phyloP scores from a whole-genome alignment of 2,113 vertebrate genomes.

The Vireo altiloquus region DNA sequence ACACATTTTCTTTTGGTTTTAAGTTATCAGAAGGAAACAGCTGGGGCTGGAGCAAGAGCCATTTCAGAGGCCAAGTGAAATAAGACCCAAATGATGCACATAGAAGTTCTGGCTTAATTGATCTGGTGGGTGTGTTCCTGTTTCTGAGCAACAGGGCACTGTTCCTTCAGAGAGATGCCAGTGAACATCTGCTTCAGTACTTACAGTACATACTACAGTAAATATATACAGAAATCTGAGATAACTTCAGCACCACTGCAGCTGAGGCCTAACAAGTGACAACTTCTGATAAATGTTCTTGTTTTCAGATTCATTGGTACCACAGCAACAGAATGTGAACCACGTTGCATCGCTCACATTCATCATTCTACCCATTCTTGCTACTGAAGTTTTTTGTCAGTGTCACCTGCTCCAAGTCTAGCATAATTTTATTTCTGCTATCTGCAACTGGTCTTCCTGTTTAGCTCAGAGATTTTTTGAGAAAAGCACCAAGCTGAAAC shows the following conservation, averaged over 20 bases:
- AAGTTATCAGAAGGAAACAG: not conserved
- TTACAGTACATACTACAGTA: not conserved
- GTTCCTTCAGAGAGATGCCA: not conserved
- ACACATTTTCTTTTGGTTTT: not conserved
- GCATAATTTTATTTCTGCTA: not conserved
- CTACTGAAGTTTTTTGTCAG: not conserved
- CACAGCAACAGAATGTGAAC: not conserved
- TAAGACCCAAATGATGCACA: not conserved
- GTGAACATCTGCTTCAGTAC: not conserved
- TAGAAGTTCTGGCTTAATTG: not conserved
- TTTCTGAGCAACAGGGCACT: not conserved
- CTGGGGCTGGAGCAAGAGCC: not conserved
- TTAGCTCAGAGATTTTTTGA: not conserved
- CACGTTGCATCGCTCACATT: accelerated
- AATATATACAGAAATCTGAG: not conserved
- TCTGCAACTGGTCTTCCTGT: not conserved
- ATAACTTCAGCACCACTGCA: not conserved
- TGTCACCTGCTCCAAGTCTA: not conserved
- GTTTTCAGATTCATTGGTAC: not conserved
- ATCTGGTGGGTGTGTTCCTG: not conserved
- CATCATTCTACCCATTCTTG: not conserved
- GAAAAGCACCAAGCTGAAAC: not conserved
- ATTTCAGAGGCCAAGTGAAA: not conserved
- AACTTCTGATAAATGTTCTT: not conserved
- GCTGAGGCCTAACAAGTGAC: not conserved